phyloP scores from a whole-genome alignment of 1,140 invertebrate species.

The Sycobia sp. region DNA sequence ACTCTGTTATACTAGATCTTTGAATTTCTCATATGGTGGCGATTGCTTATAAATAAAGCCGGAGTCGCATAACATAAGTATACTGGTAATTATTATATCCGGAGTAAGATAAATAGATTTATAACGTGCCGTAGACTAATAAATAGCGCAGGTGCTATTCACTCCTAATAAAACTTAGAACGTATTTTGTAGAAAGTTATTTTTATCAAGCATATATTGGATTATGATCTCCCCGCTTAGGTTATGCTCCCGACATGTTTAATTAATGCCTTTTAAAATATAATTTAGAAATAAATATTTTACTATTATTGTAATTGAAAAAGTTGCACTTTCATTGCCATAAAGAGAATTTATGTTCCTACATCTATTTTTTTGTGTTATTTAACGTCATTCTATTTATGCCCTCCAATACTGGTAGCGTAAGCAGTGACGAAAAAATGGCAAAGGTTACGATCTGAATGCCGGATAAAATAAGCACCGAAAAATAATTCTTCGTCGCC shows the following conservation, averaged over 20 bases:
- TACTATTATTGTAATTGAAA: too few species aligned
- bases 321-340: too few species aligned
- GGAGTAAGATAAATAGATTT: constrained; percentile 5
- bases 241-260: neutral
- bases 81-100: neutral
- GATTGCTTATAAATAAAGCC: constrained; percentile 7
- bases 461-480: too few species aligned
- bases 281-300: neutral
- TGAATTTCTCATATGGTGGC: neutral
- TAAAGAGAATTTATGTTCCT: too few species aligned
- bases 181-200: neutral
- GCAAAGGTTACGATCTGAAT: too few species aligned
- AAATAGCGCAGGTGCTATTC: neutral
- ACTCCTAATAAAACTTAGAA: constrained; percentile 18
- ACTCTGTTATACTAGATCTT: too few species aligned
- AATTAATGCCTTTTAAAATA: constrained; percentile 2
- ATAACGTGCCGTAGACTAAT: neutral
- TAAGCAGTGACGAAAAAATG: too few species aligned
- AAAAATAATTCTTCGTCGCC: too few species aligned
- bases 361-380: too few species aligned
- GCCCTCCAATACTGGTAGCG: too few species aligned
- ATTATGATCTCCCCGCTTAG: constrained; percentile 2
- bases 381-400: too few species aligned
- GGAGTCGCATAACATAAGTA: neutral
- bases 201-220: neutral